Conservation (phyloP, 2,888 invertebrate genomes). For the Ophion obscuratus region DNA sequence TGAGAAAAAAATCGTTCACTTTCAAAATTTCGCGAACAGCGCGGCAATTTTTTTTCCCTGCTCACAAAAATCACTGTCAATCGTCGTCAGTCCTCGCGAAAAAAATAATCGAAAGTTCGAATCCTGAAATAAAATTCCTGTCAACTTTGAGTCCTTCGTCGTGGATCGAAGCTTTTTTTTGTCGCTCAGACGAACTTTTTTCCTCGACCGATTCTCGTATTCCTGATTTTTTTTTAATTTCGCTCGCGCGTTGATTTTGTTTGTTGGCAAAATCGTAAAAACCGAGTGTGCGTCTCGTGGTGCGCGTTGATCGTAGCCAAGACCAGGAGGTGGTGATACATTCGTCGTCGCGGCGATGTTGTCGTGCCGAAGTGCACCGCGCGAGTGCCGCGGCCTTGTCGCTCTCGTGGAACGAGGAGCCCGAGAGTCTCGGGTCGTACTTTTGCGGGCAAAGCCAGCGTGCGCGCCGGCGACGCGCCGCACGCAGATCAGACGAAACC, state of each 20-base stretch:
- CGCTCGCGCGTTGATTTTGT: background rate
- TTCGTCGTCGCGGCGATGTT: constrained; percentile 74
- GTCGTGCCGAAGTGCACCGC: constrained; percentile 81
- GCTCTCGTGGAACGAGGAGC: constrained; percentile 47
- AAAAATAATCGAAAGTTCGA: background rate
- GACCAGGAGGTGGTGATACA: constrained; percentile 21
- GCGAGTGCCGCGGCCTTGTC: constrained; percentile 78
- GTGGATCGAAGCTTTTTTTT: background rate
- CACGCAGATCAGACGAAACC: constrained; percentile 57
- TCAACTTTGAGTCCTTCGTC: background rate
- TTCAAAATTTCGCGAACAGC: background rate
- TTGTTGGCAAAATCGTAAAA: background rate
- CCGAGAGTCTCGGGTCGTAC: constrained; percentile 44
- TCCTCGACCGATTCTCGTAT: background rate
- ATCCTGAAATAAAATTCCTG: background rate
- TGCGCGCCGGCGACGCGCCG: constrained; percentile 68
- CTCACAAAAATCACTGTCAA: background rate
- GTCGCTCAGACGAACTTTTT: background rate
- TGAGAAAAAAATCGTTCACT: constrained; percentile 9
- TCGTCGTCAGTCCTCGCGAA: background rate
- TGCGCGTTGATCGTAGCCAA: constrained; percentile 37
- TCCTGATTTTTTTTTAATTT: background rate
- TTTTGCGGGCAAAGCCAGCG: constrained; percentile 49
- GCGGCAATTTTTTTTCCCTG: background rate
- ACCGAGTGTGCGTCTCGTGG: constrained; percentile 57